Conservation (phyloP, 2,113 vertebrate genomes). For the Callipepla californica region DNA sequence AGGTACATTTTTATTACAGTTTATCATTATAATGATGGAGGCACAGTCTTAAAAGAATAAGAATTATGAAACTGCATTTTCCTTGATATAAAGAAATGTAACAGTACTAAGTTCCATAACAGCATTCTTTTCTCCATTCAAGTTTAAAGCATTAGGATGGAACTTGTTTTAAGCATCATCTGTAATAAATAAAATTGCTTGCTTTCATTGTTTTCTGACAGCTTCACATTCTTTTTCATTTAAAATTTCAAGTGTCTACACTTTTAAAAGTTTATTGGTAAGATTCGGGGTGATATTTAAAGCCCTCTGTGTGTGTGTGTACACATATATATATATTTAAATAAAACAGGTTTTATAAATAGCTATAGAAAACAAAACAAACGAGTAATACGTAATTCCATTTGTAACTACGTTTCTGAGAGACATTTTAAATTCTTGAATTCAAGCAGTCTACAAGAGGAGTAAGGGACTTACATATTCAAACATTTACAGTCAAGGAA, state of each 20-base stretch:
- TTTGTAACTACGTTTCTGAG: constrained; percentile 22
- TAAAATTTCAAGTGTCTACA: constrained; percentile 6
- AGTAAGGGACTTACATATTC: constrained; percentile 55
- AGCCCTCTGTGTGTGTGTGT: background rate
- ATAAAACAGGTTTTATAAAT: constrained; percentile 70
- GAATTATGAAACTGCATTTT: background rate
- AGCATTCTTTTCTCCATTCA: background rate
- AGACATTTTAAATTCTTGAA: constrained; percentile 40
- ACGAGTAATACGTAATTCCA: constrained; percentile 44
- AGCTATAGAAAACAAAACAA: constrained; percentile 69
- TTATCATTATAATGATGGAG: constrained; percentile 49
- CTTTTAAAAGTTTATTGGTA: constrained; percentile 8
- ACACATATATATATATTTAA: constrained; percentile 18
- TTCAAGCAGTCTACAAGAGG: constrained; percentile 9
- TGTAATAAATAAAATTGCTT: constrained; percentile 45
- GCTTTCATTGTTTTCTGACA: background rate
- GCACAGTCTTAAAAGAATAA: constrained; percentile 54
- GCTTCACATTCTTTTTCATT: background rate
- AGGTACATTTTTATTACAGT: constrained; percentile 54
- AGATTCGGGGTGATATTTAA: constrained; percentile 1
- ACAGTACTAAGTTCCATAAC: constrained; percentile 41
- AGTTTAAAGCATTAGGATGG: constrained; percentile 12
- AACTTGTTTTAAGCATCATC: constrained; percentile 22
- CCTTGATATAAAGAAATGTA: constrained; percentile 26
- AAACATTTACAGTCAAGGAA: constrained; percentile 51